These are phyloP conservation scores for Ypsolopha sequella DNA, from an alignment of 2,888 invertebrate species.

Conservation along the genomic window DNA sequence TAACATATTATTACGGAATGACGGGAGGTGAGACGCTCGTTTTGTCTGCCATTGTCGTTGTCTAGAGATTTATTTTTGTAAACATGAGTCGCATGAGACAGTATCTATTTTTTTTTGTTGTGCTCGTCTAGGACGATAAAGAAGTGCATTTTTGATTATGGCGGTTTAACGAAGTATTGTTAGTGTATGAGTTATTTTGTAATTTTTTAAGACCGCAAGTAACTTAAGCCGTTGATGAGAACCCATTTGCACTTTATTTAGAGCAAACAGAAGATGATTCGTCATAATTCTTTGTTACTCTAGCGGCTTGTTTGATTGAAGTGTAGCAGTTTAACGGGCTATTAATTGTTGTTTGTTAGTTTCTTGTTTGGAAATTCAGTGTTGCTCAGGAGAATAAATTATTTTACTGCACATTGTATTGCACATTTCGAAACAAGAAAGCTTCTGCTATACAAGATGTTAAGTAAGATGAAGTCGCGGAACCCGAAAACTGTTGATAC, in stretches of 20 bases:
- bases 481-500: too few species aligned
- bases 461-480: too few species aligned
- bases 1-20: constrained; percentile 54
- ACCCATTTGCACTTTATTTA: constrained; percentile 29
- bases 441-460: too few species aligned
- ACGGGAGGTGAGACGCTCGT: constrained; percentile 34
- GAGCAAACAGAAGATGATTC: background rate
- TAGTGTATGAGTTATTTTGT: constrained; percentile 30
- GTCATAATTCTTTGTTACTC: too few species aligned
- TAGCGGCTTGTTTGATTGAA: too few species aligned
- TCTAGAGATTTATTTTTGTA: constrained; percentile 60
- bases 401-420: too few species aligned
- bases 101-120: background rate
- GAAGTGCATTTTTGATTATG: constrained; percentile 10
- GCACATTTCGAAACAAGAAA: too few species aligned
- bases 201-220: constrained; percentile 28
- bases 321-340: too few species aligned
- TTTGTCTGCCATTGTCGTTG: constrained; percentile 38
- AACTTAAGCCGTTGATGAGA: constrained; percentile 31
- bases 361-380: too few species aligned
- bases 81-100: constrained; percentile 48
- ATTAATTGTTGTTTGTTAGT: too few species aligned
- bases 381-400: too few species aligned
- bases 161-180: constrained; percentile 59
- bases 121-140: background rate